A percentile compares a stretch with the other conserved stretches of the same genome.
Evolutionary conservation across 2,797 vertebrate species (phyloP).

Genomic region (Glyptemys insculpta): DNA sequence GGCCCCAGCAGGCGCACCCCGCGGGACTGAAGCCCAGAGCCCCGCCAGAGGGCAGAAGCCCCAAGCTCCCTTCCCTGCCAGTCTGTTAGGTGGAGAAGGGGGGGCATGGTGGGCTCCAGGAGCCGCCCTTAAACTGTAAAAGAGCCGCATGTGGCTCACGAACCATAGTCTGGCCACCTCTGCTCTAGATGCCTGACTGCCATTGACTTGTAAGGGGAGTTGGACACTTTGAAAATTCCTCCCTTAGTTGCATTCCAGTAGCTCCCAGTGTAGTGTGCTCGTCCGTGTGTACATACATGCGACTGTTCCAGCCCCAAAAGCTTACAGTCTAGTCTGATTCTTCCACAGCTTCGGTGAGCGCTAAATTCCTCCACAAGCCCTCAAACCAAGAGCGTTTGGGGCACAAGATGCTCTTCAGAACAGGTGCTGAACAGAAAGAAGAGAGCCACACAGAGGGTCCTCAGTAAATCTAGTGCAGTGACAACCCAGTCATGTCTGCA

Average conservation of each 20-base stretch:
- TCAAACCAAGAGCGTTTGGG: background rate
- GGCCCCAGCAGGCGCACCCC: too few relatives aligned
- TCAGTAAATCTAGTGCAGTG: background rate
- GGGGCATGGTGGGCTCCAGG: too few relatives aligned
- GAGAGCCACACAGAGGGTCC: background rate
- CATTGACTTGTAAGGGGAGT: background rate
- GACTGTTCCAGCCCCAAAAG: background rate
- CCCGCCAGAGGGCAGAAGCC: too few relatives aligned
- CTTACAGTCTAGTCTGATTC: background rate
- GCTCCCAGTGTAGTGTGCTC: background rate
- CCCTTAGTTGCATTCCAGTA: background rate
- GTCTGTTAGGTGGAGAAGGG: too few relatives aligned
- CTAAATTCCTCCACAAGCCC: background rate
- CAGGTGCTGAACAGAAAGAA: background rate
- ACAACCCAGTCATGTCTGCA: background rate
- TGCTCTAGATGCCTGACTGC: background rate
- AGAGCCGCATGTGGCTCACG: too few relatives aligned
- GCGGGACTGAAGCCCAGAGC: too few relatives aligned
- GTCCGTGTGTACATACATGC: background rate
- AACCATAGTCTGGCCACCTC: too few relatives aligned
- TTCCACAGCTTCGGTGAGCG: background rate
- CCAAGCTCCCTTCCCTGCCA: too few relatives aligned
- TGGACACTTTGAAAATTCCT: background rate
- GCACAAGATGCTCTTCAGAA: background rate
- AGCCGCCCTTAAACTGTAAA: too few relatives aligned